Evolutionary conservation across 2,113 vertebrate genomes (phyloP), one percentile per base, ranked within the genome.

Genomic region (Colinus virginianus): DNA sequence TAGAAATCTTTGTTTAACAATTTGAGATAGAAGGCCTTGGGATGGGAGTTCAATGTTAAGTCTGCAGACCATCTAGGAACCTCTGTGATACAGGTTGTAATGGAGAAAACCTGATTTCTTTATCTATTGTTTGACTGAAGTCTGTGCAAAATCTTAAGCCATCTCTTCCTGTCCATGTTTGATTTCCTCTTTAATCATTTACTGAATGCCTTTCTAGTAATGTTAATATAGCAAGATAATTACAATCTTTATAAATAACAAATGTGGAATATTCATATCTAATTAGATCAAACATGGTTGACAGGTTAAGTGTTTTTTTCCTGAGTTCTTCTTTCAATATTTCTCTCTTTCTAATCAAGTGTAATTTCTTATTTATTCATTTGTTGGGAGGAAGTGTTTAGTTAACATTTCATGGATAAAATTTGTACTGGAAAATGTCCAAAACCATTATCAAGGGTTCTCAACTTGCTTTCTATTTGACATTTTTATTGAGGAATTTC

Each of bases 401-500:
- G 61, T 93, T 84, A 96, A 92, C 94, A 97, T 97, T 96, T 96
- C 83, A 93, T 94, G 95, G 95, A 93, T 83, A 82, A 88, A 92
- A 97, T 93, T 88, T 87, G 69, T 91, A 80, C 94, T 98, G 98
- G 97, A 97, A 71, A 55, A 53, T 68, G 58, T 97, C 97, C 97
- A 97, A 90, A 69, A 78, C 79, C 68, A 56, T 92, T 95, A 96
- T 96, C 91, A 17, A 51, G 90, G 95, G 95, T 96, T 86, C 43
- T 88, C 49, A 49, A 43, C 96, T 96, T 64, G 48, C 87, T 97
- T 90, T 97, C 91, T 94, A 70, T 97, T 98, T 98, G 97, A 97
- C 97, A 97, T 97, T 97, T 98, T 98, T 98, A 98, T 97, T 97
- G 97, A 97, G 96, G 95, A 97, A 96, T 97, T 97, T 97, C 97